phyloP scores from a whole-genome alignment of 2,113 vertebrate genomes.

The Burhinus oedicnemus region DNA sequence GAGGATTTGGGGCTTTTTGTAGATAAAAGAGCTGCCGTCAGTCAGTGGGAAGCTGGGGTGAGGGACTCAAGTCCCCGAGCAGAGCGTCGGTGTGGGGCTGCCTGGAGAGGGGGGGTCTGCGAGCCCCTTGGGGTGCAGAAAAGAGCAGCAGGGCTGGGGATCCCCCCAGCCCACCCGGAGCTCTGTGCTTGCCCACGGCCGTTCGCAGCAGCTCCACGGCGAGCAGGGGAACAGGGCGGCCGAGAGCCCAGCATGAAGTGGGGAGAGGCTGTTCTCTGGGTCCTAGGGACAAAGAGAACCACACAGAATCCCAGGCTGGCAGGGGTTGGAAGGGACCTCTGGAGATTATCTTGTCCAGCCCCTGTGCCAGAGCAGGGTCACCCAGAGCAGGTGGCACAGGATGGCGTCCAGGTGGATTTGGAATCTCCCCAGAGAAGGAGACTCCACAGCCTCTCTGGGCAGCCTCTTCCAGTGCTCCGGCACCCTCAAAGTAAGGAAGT shows the following conservation, averaged over 20 bases:
- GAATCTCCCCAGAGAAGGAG: neutral
- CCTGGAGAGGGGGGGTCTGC: neutral
- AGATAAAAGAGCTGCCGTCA: neutral
- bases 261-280: neutral
- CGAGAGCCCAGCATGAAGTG: rapidly evolving
- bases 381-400: neutral
- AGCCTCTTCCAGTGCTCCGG: neutral
- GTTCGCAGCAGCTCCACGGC: rapidly evolving
- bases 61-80: rapidly evolving
- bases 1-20: neutral
- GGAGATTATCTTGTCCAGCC: neutral
- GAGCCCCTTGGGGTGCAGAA: neutral
- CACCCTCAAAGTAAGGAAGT: neutral
- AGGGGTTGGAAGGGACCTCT: neutral
- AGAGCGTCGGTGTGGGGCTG: rapidly evolving
- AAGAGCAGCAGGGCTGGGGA: neutral
- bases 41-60: rapidly evolving
- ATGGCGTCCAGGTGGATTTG: neutral
- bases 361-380: neutral
- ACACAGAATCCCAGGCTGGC: too few species aligned
- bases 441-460: neutral
- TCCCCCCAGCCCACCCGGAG: neutral
- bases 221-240: rapidly evolving
- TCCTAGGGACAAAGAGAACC: neutral
- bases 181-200: neutral